These are phyloP conservation scores for Balanococcus diminutus DNA, from an alignment of 2,888 invertebrate species.

Conservation along the genomic window DNA sequence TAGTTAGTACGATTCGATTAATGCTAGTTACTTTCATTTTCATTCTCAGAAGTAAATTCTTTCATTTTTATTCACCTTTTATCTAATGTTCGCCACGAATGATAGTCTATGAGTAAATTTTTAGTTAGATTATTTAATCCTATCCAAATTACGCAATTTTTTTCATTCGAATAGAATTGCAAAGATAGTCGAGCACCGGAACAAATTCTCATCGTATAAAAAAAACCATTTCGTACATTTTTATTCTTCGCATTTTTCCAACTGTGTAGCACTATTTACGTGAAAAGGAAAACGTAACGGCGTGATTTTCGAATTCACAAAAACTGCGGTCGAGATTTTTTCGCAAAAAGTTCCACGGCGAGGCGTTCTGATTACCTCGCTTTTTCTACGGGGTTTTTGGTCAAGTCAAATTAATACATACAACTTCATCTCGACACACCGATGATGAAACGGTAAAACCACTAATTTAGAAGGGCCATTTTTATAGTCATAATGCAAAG, in stretches of 20 bases:
- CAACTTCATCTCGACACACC: not conserved
- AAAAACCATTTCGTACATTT: not conserved
- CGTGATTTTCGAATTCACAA: not conserved
- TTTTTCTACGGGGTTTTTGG: not conserved
- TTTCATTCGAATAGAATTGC: not conserved
- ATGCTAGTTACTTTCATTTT: too few species aligned
- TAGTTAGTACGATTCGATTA: too few species aligned
- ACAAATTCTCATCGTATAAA: not conserved
- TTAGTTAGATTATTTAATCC: too few species aligned
- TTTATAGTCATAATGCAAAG: not conserved
- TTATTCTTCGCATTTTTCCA: not conserved
- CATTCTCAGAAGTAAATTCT: too few species aligned
- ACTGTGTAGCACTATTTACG: not conserved
- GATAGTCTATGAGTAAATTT: too few species aligned
- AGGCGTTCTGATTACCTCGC: not conserved
- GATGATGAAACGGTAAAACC: not conserved
- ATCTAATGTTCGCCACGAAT: too few species aligned
- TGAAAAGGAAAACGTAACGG: not conserved
- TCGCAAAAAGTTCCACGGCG: not conserved
- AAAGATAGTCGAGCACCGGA: conserved; percentile 8
- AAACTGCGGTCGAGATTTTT: not conserved
- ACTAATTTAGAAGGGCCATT: not conserved
- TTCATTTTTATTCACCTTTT: too few species aligned
- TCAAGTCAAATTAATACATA: conserved; percentile 12
- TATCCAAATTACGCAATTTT: too few species aligned